phyloP scores from a whole-genome alignment of 2,888 invertebrate species.

The Crepidodera aurea region DNA sequence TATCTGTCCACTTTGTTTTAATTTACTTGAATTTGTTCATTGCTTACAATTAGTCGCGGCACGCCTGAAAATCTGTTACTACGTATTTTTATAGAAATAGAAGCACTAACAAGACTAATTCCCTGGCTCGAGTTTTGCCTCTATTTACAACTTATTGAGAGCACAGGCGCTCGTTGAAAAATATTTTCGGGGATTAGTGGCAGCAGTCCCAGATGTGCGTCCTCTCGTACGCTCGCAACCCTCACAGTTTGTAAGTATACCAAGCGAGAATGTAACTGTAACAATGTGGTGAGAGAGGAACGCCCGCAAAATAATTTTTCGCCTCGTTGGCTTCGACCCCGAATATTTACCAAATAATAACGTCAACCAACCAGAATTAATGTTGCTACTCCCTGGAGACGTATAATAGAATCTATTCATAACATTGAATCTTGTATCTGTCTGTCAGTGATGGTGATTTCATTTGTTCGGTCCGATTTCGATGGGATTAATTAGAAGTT shows the following conservation, averaged over 20 bases:
- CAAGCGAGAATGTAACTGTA: constrained; percentile 42
- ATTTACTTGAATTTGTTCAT: no score
- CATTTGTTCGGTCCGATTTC: not conserved
- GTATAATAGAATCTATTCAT: constrained; percentile 35
- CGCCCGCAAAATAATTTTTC: constrained; percentile 62
- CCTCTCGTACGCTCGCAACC: constrained; percentile 31
- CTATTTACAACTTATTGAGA: not conserved
- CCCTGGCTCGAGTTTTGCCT: no score
- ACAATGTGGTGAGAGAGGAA: constrained; percentile 56
- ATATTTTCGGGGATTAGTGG: constrained; percentile 40
- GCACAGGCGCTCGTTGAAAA: constrained; percentile 30
- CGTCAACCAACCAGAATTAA: constrained; percentile 58
- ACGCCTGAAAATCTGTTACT: no score
- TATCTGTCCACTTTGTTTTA: no score
- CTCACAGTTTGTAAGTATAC: constrained; percentile 17
- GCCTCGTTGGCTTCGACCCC: constrained; percentile 53
- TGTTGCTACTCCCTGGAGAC: constrained; percentile 43
- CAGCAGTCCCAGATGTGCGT: constrained; percentile 40
- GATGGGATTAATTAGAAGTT: no score
- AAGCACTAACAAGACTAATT: not conserved
- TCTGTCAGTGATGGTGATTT: not conserved
- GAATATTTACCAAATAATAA: constrained; percentile 59
- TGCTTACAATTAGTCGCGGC: no score
- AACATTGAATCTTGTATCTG: constrained; percentile 7
- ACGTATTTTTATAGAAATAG: no score